A percentile compares a stretch with the other conserved stretches of the same genome.
Conservation (phyloP, 2,113 vertebrate genomes). For the Alligator sinensis region DNA sequence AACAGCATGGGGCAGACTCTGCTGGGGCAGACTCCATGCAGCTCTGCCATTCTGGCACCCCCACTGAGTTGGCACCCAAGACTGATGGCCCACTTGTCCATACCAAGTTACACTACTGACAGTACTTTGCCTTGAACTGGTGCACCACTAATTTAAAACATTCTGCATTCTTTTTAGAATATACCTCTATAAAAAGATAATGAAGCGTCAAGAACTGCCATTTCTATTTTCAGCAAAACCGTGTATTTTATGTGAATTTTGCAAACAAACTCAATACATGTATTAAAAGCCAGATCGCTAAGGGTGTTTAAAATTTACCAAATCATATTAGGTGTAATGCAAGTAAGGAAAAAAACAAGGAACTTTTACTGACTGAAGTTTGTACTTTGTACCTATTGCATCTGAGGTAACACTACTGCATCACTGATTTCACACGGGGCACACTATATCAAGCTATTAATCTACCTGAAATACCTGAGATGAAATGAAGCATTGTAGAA, state of each 20-base stretch:
- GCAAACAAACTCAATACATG: not conserved
- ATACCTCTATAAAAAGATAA: not conserved
- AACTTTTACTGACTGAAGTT: slow-evolving; percentile 71
- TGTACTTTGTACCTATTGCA: slow-evolving; percentile 81
- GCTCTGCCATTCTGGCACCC: too few relatives aligned
- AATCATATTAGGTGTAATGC: slow-evolving; percentile 54
- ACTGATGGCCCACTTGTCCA: too few relatives aligned
- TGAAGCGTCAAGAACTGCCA: too few relatives aligned
- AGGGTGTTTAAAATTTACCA: slow-evolving; percentile 70
- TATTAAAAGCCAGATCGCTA: not conserved
- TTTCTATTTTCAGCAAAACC: not conserved
- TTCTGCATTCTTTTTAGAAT: not conserved
- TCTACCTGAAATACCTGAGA: slow-evolving; percentile 88
- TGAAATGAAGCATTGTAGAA: slow-evolving; percentile 81
- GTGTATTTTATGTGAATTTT: not conserved
- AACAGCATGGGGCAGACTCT: too few relatives aligned
- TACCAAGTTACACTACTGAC: too few relatives aligned
- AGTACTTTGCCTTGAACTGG: not conserved
- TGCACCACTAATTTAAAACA: not conserved
- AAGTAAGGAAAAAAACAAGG: slow-evolving; percentile 72
- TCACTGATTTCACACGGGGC: slow-evolving; percentile 67
- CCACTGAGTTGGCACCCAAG: too few relatives aligned
- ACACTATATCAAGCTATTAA: slow-evolving; percentile 81
- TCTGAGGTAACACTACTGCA: slow-evolving; percentile 73
- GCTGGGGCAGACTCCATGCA: too few relatives aligned